phyloP scores from a whole-genome alignment of 2,113 vertebrate species.

The Crypturellus undulatus region DNA sequence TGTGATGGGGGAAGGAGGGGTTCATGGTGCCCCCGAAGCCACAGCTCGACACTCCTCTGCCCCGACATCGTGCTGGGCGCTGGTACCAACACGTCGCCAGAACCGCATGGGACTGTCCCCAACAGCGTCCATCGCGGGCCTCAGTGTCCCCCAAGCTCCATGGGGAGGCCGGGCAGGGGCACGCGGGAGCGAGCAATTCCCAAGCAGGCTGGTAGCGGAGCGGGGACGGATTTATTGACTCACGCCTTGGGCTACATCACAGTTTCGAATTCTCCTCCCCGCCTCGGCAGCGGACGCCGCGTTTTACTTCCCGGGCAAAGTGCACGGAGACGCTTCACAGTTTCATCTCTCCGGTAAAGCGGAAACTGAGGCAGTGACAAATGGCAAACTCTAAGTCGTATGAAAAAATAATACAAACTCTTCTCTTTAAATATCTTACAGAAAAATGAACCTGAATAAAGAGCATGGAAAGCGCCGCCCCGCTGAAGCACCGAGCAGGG shows the following conservation, averaged over 20 bases:
- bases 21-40: too few relatives aligned
- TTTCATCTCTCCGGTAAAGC: constrained; percentile 78
- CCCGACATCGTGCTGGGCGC: too few relatives aligned
- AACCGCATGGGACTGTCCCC: neutral
- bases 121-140: neutral
- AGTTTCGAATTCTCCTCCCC: constrained; percentile 61
- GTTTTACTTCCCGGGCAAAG: constrained; percentile 76
- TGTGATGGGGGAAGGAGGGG: too few relatives aligned
- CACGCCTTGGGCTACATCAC: constrained; percentile 68
- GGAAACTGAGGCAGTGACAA: constrained; percentile 82
- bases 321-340: constrained; percentile 82
- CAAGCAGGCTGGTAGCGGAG: constrained; percentile 39
- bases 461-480: constrained; percentile 39
- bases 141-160: neutral
- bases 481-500: neutral
- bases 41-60: too few relatives aligned
- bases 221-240: constrained; percentile 74
- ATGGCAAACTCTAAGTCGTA: constrained; percentile 73
- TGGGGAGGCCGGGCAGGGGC: neutral
- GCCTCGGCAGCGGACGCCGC: constrained; percentile 36
- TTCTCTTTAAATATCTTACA: constrained; percentile 85
- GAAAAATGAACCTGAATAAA: constrained; percentile 81
- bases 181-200: neutral
- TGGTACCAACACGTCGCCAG: neutral
- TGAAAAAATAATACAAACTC: constrained; percentile 87